Evolutionary conservation across 2,797 vertebrate genomes (phyloP), one percentile per base, ranked within the genome.

Genomic region (Gila robusta): DNA sequence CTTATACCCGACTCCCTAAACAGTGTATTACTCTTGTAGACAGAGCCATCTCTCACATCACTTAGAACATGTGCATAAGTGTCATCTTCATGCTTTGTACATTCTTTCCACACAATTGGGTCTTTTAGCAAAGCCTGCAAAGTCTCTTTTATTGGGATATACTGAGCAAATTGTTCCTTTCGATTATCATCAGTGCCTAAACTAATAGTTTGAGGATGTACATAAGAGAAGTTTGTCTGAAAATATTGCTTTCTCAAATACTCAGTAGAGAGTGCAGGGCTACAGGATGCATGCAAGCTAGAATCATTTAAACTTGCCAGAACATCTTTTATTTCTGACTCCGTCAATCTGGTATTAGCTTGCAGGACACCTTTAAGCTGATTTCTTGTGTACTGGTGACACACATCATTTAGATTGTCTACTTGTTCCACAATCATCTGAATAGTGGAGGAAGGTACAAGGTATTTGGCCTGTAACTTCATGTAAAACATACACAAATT

Each of bases 401-500:
- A 85, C 79, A 87, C 71, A 32, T 28, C 78, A 86, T 7, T 39
- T 6, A 89, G 39, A 66, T 52, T 71, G 37, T 89, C 49, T 21
- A 88, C 67, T 54, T 90, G 84, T 78, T 88, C 84, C 73, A 88
- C 84, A 88, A 88, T 89, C 59, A 86, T 86, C 70, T 85, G 86
- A 72, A 87, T 86, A 52, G 82, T 89, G 67, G 86, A 86, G 4
- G 88, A 83, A 47, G 88, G 86, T 69, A 89, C 74, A 41, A 88
- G 86, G 62, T 81, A 71, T 41, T 85, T 88, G 26, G 79, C 87
- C 83, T 85, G 83, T 39, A 87, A 84, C 73, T 39, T 39, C 79
- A 88, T 83, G 73, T 90, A 91, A 88, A 90, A 88, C 84, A 88
- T 71, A n/a, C 72, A 86, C 35, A 89, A 59, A 84, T 89, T 89